Percentiles rank a stretch among this genome's conserved stretches.
Evolutionary conservation across 2,113 vertebrate genomes (phyloP).

Genomic region (Xiphorhynchus elegans): DNA sequence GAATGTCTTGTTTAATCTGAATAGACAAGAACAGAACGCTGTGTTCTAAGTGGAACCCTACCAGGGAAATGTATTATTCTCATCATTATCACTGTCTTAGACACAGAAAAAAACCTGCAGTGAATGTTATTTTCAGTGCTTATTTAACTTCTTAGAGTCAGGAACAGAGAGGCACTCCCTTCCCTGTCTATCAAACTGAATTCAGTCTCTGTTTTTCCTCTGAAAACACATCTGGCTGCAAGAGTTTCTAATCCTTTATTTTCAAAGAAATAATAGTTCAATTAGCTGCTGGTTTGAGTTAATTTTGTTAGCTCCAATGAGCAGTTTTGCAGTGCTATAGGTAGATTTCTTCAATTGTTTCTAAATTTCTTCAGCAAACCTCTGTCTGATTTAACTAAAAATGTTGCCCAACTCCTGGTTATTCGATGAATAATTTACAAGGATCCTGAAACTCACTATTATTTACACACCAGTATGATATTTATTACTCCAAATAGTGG

Average conservation of each 20-base stretch:
- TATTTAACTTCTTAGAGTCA: constrained; percentile 35
- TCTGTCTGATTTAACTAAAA: not conserved
- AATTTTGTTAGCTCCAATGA: not conserved
- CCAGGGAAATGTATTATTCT: constrained; percentile 49
- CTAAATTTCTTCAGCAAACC: not conserved
- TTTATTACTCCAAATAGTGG: not conserved
- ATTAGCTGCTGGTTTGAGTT: not conserved
- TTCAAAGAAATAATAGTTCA: not conserved
- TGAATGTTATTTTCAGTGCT: not conserved
- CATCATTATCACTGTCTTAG: constrained; percentile 48
- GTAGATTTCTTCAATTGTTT: not conserved
- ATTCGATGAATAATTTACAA: not conserved
- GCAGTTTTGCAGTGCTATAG: not conserved
- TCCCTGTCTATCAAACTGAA: constrained; percentile 2
- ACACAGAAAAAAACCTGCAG: not conserved
- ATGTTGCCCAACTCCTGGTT: not conserved
- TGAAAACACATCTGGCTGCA: not conserved
- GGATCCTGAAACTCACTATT: not conserved
- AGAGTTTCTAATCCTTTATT: not conserved
- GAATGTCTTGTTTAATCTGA: constrained; percentile 53
- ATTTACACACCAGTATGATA: not conserved
- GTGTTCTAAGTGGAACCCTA: constrained; percentile 61
- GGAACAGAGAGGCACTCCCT: not conserved
- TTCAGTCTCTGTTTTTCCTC: not conserved
- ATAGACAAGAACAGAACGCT: constrained; percentile 62